Conservation (phyloP, 1,140 invertebrate genomes). For the Aporrectodea caliginosa region DNA sequence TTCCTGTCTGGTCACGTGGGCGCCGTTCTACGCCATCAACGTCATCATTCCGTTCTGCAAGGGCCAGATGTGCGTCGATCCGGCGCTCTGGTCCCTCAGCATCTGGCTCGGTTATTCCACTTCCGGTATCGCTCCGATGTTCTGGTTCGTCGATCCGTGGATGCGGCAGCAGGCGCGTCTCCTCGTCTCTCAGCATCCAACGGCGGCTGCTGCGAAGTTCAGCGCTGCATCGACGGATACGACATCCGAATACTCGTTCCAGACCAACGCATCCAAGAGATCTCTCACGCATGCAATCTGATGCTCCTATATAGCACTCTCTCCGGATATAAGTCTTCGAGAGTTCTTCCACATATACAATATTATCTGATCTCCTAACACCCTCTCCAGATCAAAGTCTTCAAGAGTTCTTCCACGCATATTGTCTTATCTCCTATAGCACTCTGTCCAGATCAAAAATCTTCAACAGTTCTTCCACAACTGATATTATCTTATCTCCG, state of each 20-base stretch:
- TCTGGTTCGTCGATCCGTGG: conserved; percentile 13
- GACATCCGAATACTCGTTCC: neutral
- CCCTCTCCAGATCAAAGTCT: neutral
- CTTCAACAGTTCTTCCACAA: too few species aligned
- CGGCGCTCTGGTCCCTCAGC: conserved; percentile 7
- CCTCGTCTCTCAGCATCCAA: neutral
- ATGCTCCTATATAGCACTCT: neutral
- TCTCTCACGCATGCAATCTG: neutral
- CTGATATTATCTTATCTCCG: too few species aligned
- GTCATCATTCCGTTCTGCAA: conserved; percentile 11
- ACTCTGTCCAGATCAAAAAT: neutral
- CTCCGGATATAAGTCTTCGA: neutral
- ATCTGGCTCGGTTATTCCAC: conserved; percentile 11
- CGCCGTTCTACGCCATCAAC: conserved; percentile 14
- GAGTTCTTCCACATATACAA: neutral
- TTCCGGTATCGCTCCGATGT: neutral
- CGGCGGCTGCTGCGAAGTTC: neutral
- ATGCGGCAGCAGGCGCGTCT: neutral
- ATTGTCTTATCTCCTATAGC: neutral
- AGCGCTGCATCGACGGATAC: neutral
- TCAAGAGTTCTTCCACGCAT: neutral
- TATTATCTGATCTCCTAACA: neutral
- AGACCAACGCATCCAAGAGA: neutral
- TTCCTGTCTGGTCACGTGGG: neutral
- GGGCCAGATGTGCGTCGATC: neutral